Evolutionary conservation across 2,113 vertebrate genomes (phyloP).

Genomic region (Ctenomys sociabilis): DNA sequence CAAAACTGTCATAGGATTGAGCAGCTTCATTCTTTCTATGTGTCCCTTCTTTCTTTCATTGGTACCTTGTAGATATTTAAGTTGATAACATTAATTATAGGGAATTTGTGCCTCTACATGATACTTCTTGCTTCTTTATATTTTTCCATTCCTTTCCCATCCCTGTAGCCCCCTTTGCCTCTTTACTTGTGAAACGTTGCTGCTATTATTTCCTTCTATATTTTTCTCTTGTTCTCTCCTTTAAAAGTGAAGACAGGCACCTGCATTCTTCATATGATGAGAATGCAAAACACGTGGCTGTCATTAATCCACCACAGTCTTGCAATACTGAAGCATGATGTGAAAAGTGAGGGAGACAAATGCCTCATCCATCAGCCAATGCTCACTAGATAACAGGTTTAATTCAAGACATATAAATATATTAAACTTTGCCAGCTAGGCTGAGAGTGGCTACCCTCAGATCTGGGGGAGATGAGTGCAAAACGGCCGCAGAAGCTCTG

Average conservation of each 20-base stretch:
- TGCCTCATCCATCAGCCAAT: background rate
- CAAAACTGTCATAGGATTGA: background rate
- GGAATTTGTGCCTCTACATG: background rate
- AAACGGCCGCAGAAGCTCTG: background rate
- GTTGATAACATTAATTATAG: background rate
- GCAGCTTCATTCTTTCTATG: background rate
- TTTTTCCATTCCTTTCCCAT: background rate
- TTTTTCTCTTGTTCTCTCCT: background rate
- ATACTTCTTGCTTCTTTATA: background rate
- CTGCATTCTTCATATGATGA: background rate
- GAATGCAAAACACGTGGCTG: background rate
- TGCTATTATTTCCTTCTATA: background rate
- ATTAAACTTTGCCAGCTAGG: background rate
- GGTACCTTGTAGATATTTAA: background rate
- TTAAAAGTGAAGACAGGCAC: background rate
- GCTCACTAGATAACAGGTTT: background rate
- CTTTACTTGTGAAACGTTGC: background rate
- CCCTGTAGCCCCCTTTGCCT: too few species aligned
- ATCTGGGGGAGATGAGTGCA: background rate
- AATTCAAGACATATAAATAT: background rate
- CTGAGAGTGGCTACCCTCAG: background rate
- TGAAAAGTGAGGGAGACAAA: background rate
- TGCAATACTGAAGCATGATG: background rate
- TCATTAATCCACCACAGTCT: background rate
- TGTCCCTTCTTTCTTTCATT: background rate